phyloP scores from a whole-genome alignment of 2,113 vertebrate species.

The Crotophaga sulcirostris region DNA sequence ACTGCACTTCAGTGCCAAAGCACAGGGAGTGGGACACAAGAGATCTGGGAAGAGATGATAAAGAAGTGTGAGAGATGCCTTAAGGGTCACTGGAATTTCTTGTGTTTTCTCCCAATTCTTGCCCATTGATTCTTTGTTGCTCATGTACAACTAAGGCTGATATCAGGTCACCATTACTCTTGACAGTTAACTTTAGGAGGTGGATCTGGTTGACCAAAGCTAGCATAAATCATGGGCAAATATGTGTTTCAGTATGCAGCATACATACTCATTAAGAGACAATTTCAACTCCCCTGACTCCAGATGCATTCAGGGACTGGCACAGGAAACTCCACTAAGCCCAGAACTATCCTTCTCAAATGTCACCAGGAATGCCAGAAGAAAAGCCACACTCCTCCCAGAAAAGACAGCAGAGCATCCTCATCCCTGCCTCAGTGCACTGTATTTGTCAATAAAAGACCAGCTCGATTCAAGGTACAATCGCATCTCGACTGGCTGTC shows the following conservation, averaged over 20 bases:
- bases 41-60: neutral
- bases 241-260: neutral
- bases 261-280: neutral
- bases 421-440: neutral
- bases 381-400: neutral
- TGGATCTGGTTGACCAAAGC: neutral
- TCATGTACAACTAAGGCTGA: neutral
- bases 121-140: neutral
- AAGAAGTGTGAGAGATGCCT: neutral
- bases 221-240: neutral
- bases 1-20: neutral
- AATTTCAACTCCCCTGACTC: neutral
- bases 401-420: neutral
- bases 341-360: neutral
- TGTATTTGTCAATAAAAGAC: conserved; percentile 51
- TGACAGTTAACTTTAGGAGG: neutral
- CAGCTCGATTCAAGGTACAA: neutral
- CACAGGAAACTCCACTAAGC: neutral
- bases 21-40: neutral
- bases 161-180: neutral
- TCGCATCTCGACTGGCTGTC: conserved; percentile 35
- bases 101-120: neutral
- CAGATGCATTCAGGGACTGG: neutral
- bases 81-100: neutral
- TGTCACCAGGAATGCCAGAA: conserved; percentile 4